Evolutionary conservation across 2,113 vertebrate genomes (phyloP), one percentile per base, ranked within the genome.

Genomic region (Neotoma lepida): DNA sequence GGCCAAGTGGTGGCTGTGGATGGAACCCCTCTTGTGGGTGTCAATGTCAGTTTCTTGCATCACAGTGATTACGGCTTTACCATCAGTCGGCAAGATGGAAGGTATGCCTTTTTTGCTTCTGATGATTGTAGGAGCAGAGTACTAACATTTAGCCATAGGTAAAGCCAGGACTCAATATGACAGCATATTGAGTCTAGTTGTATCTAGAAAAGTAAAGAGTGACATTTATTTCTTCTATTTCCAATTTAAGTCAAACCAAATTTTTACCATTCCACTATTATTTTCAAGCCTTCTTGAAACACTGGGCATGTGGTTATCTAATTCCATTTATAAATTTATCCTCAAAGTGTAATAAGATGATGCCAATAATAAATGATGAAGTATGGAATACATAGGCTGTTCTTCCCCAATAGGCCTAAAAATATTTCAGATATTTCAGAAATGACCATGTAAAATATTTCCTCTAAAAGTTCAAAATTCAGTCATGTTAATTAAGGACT

Each of bases 11-110:
- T 98, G 18, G 98, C 99, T 4, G 33, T 99, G 49, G 99, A 99
- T 15, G 99, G 99, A 95, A 99, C 99, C 1, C 99, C 99, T 63
- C 97, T 99, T 80, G 99, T 99, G 54, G 99, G 99, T 18, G 99
- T 99, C 82, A 99, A 99, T 46, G 99, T 99, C 97, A 99, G 99
- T 90, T 99, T 99, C 97, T 98, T 99, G 49, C 99, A 99, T 96
- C 99, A 99, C 97, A 98, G 98, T 26, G 99, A 99, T 96, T 99
- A 99, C 14, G 99, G 99, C 18, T 99, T 99, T 98, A 99, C 99
- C 39, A 98, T 99, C 98, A 99, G 99, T 64, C 98, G 99, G 6
- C 99, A 99, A 96, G 99, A 99, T 90, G 99, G 99, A 95, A 99
- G 99, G 99, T 99, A 98, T 54, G 91, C 73, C 30, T 56, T 0